These are phyloP conservation scores for Melanotaenia duboulayi DNA, from an alignment of 2,113 vertebrate genomes.

Conservation along the genomic window DNA sequence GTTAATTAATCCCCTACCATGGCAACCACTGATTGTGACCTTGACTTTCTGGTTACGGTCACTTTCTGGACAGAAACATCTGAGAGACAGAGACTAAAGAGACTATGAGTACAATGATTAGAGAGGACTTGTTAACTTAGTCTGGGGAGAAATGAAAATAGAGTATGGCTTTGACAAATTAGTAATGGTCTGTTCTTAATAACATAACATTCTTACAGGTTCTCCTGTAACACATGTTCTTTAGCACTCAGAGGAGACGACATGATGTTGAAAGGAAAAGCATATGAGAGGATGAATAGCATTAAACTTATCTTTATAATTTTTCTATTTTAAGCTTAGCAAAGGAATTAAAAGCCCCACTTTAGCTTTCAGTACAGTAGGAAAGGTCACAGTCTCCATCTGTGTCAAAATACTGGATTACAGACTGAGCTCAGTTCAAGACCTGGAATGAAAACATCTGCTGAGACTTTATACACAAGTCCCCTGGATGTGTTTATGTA, in stretches of 20 bases:
- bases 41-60: not conserved
- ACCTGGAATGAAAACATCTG: slow-evolving; percentile 19
- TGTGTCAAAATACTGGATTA: slow-evolving; percentile 1
- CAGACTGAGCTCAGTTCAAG: slow-evolving; percentile 12
- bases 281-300: not conserved
- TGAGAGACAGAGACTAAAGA: too few relatives aligned
- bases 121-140: not conserved
- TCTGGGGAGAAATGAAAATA: not conserved
- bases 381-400: slow-evolving; percentile 17
- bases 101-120: not conserved
- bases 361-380: not conserved
- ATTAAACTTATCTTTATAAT: not conserved
- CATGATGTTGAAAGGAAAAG: not conserved
- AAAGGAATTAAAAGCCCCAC: not conserved
- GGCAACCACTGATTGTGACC: too few relatives aligned
- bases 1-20: not conserved
- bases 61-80: not conserved
- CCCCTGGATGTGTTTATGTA: slow-evolving; percentile 15
- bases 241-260: not conserved
- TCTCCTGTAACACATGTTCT: not conserved
- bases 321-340: not conserved
- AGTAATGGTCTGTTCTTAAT: not conserved
- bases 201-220: not conserved
- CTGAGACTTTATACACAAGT: not conserved
- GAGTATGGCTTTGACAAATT: not conserved